Evolutionary conservation across 2,113 vertebrate genomes (phyloP).

Genomic region (Cisticola juncidis): DNA sequence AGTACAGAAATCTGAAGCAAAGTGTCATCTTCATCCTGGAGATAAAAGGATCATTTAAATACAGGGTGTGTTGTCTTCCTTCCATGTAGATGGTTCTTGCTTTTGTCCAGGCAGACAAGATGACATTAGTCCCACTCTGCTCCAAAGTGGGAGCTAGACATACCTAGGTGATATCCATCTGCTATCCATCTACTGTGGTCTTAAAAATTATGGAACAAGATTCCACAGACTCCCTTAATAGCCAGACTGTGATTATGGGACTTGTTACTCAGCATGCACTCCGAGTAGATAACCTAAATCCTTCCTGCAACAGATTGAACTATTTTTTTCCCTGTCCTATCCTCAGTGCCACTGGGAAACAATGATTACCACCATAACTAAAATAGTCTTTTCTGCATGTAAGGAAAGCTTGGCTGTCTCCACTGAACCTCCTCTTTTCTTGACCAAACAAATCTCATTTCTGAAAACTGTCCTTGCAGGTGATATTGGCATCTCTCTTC

Average conservation of each 20-base stretch:
- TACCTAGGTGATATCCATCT: not conserved
- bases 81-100: not conserved
- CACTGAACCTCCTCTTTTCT: not conserved
- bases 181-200: not conserved
- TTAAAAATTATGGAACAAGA: not conserved
- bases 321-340: rapidly evolving
- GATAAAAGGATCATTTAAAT: not conserved
- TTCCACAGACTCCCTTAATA: not conserved
- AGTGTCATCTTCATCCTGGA: not conserved
- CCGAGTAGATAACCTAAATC: not conserved
- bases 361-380: not conserved
- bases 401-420: not conserved
- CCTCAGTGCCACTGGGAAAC: not conserved
- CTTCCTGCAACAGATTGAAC: not conserved
- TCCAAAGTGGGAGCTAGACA: not conserved
- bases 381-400: not conserved
- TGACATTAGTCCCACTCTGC: not conserved
- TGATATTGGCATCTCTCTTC: not conserved
- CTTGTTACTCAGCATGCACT: not conserved
- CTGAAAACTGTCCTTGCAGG: not conserved
- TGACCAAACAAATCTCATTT: not conserved
- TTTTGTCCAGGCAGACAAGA: not conserved
- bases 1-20: not conserved
- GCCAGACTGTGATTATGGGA: not conserved
- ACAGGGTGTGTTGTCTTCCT: not conserved